Evolutionary conservation across 1,140 invertebrate species (phyloP).

Genomic region (Nephila pilipes): DNA sequence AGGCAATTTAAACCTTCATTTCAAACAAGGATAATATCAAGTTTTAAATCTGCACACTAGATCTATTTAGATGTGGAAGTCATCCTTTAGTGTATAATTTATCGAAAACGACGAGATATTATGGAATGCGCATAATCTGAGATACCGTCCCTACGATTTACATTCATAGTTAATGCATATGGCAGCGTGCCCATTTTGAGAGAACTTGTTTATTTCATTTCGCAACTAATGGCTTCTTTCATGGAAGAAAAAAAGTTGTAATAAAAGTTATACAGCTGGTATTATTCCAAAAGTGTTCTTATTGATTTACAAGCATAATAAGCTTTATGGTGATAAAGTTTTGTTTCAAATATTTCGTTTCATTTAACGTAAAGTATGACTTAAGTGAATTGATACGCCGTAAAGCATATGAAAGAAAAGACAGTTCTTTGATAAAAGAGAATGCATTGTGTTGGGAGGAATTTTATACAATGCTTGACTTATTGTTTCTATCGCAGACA

Average conservation of each 20-base stretch:
- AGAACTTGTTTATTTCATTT: constrained; percentile 15
- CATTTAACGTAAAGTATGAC: constrained; percentile 35
- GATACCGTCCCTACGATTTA: neutral
- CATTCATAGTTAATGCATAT: constrained; percentile 33
- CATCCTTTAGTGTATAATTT: constrained; percentile 19
- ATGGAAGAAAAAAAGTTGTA: neutral
- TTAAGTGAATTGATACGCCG: neutral
- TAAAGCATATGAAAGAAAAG: neutral
- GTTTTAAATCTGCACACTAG: neutral
- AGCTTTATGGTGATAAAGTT: constrained; percentile 26
- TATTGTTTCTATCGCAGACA: neutral
- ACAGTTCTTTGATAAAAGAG: neutral
- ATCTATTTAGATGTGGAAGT: neutral
- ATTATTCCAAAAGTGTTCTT: constrained; percentile 57
- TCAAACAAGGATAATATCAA: neutral
- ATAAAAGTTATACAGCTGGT: constrained; percentile 54
- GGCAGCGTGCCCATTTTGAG: constrained; percentile 36
- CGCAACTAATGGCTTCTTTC: constrained; percentile 4
- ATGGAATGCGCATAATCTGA: neutral
- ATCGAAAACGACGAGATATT: constrained; percentile 6
- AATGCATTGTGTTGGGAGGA: too few relatives aligned
- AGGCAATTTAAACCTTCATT: neutral
- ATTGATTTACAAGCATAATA: constrained; percentile 56
- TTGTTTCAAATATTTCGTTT: constrained; percentile 5
- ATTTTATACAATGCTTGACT: neutral